Evolutionary conservation across 2,888 invertebrate genomes (phyloP), one percentile per base, ranked within the genome.

Genomic region (Erebia epiphron): DNA sequence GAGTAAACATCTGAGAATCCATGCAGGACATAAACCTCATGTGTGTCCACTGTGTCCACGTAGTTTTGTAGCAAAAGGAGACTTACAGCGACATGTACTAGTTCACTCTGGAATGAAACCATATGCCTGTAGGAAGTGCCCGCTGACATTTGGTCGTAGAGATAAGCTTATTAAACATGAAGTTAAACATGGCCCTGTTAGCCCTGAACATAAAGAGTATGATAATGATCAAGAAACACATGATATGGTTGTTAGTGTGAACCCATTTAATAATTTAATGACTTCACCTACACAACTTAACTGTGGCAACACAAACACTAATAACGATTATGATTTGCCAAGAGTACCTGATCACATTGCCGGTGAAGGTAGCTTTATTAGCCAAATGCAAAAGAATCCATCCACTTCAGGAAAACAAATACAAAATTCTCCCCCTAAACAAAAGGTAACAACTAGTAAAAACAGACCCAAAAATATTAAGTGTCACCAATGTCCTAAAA

Each of bases 1-100:
- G 56, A 96, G 96, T 70, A 96, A 96, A 82, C 96, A 96, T 83
- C 93, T 96, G 80, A 93, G 96, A 69, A 96, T 96, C 61, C 96
- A 96, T 86, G 95, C 95, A 50, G 95, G 96, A 0, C 94, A 95
- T 21, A 96, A 95, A 78, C 96, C 96, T 0, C 96, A 96, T 83
- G 95, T 96, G 0, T 96, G 96, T 79, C 95, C 95, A 43, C 93
- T 95, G 71, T 96, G 96, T 79, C 96, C 96, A 1, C 94, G 96
- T 76, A 96, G 96, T 66, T 96, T 96, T 88, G 95, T 95, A 66
- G 95, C 95, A 0, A 95, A 95, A 78, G 94, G 94, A 21, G 96
- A 96, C 80, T 85, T 96, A 58, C 93, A 95, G 67, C 89, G 95
- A 0, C 96, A 96, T 89, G 94, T 95, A 2, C 89, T 95, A 68